phyloP scores from a whole-genome alignment of 2,797 vertebrate species.

The Sebastes trivittatus region DNA sequence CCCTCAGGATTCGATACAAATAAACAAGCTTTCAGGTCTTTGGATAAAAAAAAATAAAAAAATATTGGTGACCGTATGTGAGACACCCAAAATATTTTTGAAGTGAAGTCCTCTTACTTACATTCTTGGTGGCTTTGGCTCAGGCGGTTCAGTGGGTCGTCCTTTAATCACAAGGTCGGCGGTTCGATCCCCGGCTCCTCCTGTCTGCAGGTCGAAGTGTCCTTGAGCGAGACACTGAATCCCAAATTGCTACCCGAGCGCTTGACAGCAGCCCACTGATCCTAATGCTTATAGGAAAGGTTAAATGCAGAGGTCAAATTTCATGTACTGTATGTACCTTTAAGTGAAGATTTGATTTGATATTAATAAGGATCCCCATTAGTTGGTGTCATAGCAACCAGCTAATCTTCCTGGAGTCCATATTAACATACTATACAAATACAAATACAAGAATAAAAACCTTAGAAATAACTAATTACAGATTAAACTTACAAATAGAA shows the following conservation, averaged over 20 bases:
- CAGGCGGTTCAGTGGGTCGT: background rate
- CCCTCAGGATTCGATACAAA: conserved; percentile 23
- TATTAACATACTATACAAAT: no score
- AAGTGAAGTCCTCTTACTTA: background rate
- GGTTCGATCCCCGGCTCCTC: no score
- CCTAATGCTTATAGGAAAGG: background rate
- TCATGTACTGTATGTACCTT: background rate
- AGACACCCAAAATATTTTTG: conserved; percentile 5
- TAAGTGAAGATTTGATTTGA: background rate
- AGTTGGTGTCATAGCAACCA: no score
- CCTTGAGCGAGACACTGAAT: no score
- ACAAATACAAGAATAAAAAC: no score
- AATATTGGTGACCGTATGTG: background rate
- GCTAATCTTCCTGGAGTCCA: no score
- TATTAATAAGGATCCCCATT: background rate
- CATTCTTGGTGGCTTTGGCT: background rate
- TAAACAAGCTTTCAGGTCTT: conserved; percentile 19
- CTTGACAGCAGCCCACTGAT: background rate
- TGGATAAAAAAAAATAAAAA: background rate
- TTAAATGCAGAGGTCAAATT: background rate
- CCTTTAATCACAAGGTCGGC: background rate
- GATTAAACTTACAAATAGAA: background rate
- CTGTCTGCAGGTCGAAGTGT: no score
- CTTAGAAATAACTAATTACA: background rate
- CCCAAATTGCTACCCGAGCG: background rate